Percentiles rank a stretch among this genome's conserved stretches.
Conservation (phyloP, 2,888 invertebrate genomes). For the Cepaea hortensis region DNA sequence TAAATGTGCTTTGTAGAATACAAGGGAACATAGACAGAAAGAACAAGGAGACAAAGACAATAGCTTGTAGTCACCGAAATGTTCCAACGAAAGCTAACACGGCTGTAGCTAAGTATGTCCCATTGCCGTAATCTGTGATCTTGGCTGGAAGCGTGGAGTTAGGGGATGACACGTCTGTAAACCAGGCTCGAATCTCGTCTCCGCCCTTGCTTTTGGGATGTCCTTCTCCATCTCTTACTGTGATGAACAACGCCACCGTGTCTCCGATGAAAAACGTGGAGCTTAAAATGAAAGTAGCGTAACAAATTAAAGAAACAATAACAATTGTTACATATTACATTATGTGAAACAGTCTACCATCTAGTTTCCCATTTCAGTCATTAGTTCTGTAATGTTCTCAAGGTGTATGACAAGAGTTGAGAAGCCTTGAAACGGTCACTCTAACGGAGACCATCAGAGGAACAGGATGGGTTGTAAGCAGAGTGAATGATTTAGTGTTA, state of each 20-base stretch:
- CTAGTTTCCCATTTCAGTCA: not conserved
- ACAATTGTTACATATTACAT: not conserved
- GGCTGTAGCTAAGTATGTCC: conserved; percentile 8
- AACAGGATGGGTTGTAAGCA: too few relatives aligned
- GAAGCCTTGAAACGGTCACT: too few relatives aligned
- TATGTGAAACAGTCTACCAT: not conserved
- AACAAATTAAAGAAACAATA: not conserved
- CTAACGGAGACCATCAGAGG: too few relatives aligned
- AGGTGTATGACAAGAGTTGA: too few relatives aligned
- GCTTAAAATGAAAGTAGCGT: not conserved
- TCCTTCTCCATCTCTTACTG: conserved; percentile 11
- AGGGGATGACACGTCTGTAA: not conserved
- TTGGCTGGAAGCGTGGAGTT: not conserved
- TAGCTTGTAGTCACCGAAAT: not conserved
- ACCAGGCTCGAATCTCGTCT: conserved; percentile 15
- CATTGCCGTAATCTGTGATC: conserved; percentile 12
- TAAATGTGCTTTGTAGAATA: too few relatives aligned
- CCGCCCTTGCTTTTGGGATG: not conserved
- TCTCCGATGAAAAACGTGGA: conserved; percentile 6
- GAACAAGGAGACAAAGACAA: too few relatives aligned
- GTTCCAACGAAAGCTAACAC: not conserved
- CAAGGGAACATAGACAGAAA: too few relatives aligned
- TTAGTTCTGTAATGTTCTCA: too few relatives aligned
- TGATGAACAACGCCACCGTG: conserved; percentile 1
- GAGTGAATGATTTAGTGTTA: too few relatives aligned